Base-by-base conservation (phyloP, 1,140 invertebrate genomes). In the Drosophila kurseongensis region DNA sequence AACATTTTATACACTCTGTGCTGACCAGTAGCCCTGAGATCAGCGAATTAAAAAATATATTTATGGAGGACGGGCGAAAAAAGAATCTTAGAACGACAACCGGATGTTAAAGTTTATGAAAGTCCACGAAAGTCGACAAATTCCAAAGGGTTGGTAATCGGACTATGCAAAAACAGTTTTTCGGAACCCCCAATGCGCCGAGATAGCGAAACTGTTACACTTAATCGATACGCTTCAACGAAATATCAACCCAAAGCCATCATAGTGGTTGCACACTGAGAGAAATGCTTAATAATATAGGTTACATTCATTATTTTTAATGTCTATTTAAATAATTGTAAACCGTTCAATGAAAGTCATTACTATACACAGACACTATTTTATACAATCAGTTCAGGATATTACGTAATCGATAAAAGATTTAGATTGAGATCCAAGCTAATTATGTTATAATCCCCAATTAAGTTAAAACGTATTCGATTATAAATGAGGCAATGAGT, bases 211-310 rank as follows among this genome's bases (percentile, higher is more conserved):
- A 75, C 58, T 74, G 75, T 62, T 72, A 72, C 78, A 75, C 84
- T 75, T 83, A 89, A 88, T 89, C 84, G 84, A 89, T 89, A 89
- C 68, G 84, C 84, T 80, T 75, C 74, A 89, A 69, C 77, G 74
- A 80, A 89, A 80, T 78, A 58, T 67, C 68, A 60, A 63, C 77
- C 59, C 63, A 6, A 16, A 78, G 60, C 69, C 59, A 60, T 55
- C 55, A 40, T 59, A 48, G 71, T 69, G 65, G 52, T 71, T 38
- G 42, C 67, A 44, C 55, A 62, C 38, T 10, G 38, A 14, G 12
- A 40, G 29, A 41, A 62, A 51, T n/a, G 5, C 4, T 10, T 3
- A 7, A 13, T 2, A 18, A 44, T 9, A 16, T 18, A 6, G 8
- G 42, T 18, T 44, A 12, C 4, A 10, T 12, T 23, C 23, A 4